Evolutionary conservation across 1,140 invertebrate genomes (phyloP), one percentile per base, ranked within the genome.

Genomic region (Saccostrea glomerata): DNA sequence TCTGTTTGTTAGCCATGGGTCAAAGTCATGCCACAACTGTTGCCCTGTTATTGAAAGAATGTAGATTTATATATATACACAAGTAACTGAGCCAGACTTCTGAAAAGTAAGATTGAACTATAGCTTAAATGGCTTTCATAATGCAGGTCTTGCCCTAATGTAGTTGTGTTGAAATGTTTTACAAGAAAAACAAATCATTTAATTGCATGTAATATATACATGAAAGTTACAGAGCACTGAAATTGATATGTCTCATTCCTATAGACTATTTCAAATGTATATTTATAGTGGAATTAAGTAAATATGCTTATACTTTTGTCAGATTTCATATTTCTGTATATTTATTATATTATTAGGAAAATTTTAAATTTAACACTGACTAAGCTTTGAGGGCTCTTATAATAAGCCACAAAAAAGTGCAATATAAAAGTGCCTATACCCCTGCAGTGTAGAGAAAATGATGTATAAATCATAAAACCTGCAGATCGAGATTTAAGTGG

Each of bases 401-500:
- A 12, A 25, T 0, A 30, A 15, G 70, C 25, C 9, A 73, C 66
- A 73, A 25, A 23, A 15, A 77, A 13, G 70, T 77, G 70, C 70
- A 77, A 77, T 77, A 77, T 77, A 36, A 77, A 15, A 30, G 70
- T 77, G 70, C 70, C 25, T 77, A 63, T 12, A 7, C 66, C 70
- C 70, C 70, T 47, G 47, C 47, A 47, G 47, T 47, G 47, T 47
- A 9, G 47, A 47, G 47, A 47, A 47, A 47, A 47, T 47, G 47
- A 47, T 47, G 1, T 47, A 47, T 47, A 47, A 47, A 7, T 47
- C 47, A 47, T 47, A 47, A 47, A 47, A 7, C 58, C 17, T 20
- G n/a, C n/a, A n/a, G n/a, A n/a, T n/a, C n/a, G 58, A n/a, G 58
- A n/a, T 63, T 63, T 5, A 6, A 20, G 58, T 63, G 58, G 17